phyloP scores from a whole-genome alignment of 2,888 invertebrate genomes.

The Leucoma salicis region DNA sequence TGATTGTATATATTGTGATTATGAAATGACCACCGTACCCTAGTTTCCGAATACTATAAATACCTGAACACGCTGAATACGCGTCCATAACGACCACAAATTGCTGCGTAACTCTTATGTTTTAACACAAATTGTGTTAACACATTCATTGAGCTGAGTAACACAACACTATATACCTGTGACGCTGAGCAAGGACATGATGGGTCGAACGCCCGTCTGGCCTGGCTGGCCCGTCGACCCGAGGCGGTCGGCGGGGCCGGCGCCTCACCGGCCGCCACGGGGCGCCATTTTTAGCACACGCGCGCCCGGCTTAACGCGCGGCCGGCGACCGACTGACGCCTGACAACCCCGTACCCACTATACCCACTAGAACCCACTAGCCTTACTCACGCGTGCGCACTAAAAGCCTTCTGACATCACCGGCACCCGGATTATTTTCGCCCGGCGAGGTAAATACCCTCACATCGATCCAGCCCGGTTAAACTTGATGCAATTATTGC shows the following conservation, averaged over 20 bases:
- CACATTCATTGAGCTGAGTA: constrained; percentile 34
- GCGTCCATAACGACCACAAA: constrained; percentile 59
- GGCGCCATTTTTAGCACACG: constrained; percentile 73
- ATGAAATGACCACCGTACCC: constrained; percentile 6
- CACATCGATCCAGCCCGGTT: constrained; percentile 80
- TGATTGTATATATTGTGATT: constrained; percentile 8
- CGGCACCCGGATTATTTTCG: constrained; percentile 80
- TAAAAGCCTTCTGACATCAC: constrained; percentile 67
- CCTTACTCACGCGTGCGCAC: constrained; percentile 44
- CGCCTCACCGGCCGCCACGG: constrained; percentile 81
- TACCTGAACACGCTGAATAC: constrained; percentile 48
- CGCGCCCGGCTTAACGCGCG: constrained; percentile 71
- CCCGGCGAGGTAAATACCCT: constrained; percentile 82
- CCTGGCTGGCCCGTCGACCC: constrained; percentile 79
- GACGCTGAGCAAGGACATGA: constrained; percentile 82
- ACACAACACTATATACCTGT: constrained; percentile 67
- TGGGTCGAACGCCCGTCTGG: constrained; percentile 64
- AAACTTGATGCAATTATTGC: constrained; percentile 81
- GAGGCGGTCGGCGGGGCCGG: constrained; percentile 81
- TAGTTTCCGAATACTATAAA: constrained; percentile 36
- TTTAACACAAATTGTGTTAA: constrained; percentile 50
- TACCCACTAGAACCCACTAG: constrained; percentile 36
- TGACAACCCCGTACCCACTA: constrained; percentile 28
- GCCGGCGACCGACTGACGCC: constrained; percentile 70
- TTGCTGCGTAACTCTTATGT: constrained; percentile 45